Evolutionary conservation across 2,797 vertebrate genomes (phyloP).

Genomic region (Muraenolepis orangiensis): DNA sequence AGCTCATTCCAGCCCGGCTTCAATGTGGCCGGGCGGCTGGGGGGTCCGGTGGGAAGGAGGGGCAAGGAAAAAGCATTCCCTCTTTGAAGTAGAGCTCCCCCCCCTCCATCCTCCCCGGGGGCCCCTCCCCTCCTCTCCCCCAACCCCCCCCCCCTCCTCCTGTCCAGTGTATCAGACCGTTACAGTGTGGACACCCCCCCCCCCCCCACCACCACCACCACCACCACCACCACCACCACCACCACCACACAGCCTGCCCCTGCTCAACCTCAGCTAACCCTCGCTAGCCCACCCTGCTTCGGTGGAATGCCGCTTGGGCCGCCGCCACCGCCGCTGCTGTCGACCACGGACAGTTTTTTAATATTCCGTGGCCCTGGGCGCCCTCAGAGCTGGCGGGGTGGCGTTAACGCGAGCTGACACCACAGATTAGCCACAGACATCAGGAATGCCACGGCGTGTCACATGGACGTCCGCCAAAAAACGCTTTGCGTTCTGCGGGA

Average conservation of each 20-base stretch:
- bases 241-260: constrained; percentile 38
- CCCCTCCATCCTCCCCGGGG: constrained; percentile 16
- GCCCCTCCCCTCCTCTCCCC: constrained; percentile 25
- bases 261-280: constrained; percentile 70
- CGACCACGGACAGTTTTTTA: constrained; percentile 81
- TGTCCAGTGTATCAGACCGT: constrained; percentile 57
- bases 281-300: constrained; percentile 61
- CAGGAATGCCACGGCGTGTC: constrained; percentile 94
- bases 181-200: constrained; percentile 58
- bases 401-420: constrained; percentile 99
- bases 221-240: constrained; percentile 32
- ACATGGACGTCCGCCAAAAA: constrained; percentile 90
- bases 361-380: constrained; percentile 90
- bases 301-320: constrained; percentile 78
- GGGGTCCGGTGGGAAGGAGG: constrained; percentile 1
- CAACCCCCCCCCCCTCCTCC: constrained; percentile 48
- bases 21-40: constrained; percentile 1
- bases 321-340: neutral
- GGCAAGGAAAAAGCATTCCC: constrained; percentile 49
- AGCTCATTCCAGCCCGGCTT: constrained; percentile 1
- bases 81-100: constrained; percentile 64
- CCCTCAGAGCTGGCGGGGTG: constrained; percentile 94
- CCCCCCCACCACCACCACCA: neutral
- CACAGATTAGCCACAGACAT: constrained; percentile 99
- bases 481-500: neutral